phyloP scores from a whole-genome alignment of 2,888 invertebrate species.

The Ormyrus labotus region DNA sequence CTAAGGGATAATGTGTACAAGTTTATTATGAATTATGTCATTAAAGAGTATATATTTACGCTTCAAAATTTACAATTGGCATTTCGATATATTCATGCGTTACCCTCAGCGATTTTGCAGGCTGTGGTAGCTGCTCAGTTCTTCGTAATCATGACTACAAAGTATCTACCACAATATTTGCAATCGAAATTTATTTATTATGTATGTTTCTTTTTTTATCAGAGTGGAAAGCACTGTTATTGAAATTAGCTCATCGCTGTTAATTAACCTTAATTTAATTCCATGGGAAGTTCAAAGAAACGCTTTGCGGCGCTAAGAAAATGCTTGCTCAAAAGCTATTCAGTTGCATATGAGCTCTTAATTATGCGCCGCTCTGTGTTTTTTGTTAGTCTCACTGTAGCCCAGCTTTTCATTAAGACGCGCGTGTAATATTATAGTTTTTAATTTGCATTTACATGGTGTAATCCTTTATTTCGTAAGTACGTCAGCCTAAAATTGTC shows the following conservation, averaged over 20 bases:
- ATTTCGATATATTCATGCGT: conserved; percentile 31
- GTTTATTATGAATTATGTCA: conserved; percentile 9
- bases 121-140: background rate
- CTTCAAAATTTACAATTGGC: conserved; percentile 38
- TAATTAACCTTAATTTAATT: conserved; percentile 14
- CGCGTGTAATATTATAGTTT: too few relatives aligned
- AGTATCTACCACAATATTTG: background rate
- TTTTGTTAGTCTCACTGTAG: too few relatives aligned
- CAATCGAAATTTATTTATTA: background rate
- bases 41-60: conserved; percentile 43
- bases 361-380: background rate
- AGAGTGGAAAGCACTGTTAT: conserved; percentile 1
- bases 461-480: too few relatives aligned
- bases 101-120: conserved; percentile 7
- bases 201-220: background rate
- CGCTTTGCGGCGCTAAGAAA: background rate
- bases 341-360: conserved; percentile 3
- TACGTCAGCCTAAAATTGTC: too few relatives aligned
- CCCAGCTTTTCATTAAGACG: too few relatives aligned
- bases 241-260: background rate
- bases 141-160: background rate
- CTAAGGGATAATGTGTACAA: conserved; percentile 22
- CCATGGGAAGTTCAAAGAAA: conserved; percentile 19
- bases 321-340: background rate
- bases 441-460: too few relatives aligned